These are phyloP conservation scores for Chymomyza amoena DNA, from an alignment of 2,888 invertebrate genomes.

Conservation along the genomic window DNA sequence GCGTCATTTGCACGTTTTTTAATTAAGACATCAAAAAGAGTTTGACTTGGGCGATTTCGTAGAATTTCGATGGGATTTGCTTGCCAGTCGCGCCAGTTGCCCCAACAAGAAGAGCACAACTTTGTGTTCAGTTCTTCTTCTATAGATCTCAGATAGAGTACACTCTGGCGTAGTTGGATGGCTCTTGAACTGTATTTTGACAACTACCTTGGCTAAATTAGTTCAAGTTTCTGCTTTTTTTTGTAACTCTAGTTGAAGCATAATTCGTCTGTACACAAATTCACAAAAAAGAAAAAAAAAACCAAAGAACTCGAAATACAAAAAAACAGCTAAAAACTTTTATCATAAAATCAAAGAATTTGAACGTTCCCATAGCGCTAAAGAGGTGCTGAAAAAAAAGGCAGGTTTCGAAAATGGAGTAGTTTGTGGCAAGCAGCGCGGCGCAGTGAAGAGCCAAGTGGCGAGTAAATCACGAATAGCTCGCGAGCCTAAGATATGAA, in stretches of 20 bases:
- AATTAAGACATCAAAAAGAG: conserved; percentile 74
- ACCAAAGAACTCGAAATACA: not conserved
- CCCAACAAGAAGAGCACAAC: not conserved
- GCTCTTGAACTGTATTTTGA: not conserved
- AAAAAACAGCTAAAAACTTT: conserved; percentile 38
- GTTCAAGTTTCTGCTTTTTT: conserved; percentile 7
- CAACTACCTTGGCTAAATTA: conserved; percentile 11
- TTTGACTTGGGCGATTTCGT: conserved; percentile 72
- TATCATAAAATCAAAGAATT: conserved; percentile 66
- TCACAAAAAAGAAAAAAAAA: conserved; percentile 1
- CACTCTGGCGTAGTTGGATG: conserved; percentile 1
- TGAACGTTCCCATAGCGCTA: conserved; percentile 57
- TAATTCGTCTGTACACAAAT: conserved; percentile 10
- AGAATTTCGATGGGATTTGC: conserved; percentile 56
- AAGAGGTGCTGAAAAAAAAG: conserved; percentile 60
- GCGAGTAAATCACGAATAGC: conserved; percentile 71
- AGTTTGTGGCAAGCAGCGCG: conserved; percentile 8
- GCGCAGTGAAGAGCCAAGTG: conserved; percentile 19
- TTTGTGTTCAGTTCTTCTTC: conserved; percentile 54
- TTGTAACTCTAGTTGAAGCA: not conserved
- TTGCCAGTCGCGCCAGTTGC: not conserved
- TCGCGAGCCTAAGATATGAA: conserved; percentile 59
- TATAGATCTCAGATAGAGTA: conserved; percentile 63
- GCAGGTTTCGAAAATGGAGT: not conserved
- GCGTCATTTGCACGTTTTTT: conserved; percentile 71